These are phyloP conservation scores for Lindbergichthys nudifrons DNA, from an alignment of 2,797 vertebrate genomes.

Conservation along the genomic window DNA sequence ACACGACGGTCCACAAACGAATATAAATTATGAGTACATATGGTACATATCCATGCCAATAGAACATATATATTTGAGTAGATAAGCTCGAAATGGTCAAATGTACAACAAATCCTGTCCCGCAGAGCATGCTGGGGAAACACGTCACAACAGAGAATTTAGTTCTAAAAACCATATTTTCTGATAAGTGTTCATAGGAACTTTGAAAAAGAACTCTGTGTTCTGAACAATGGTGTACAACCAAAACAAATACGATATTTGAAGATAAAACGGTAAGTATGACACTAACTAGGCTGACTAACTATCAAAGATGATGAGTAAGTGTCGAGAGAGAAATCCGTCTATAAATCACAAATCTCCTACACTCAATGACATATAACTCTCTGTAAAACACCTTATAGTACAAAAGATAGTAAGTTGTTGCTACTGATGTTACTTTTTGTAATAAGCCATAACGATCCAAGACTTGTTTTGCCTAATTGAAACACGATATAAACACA, in stretches of 20 bases:
- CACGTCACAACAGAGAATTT: neutral
- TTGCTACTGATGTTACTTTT: neutral
- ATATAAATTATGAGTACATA: rapidly evolving
- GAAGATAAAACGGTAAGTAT: neutral
- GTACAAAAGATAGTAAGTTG: neutral
- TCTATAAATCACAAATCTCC: neutral
- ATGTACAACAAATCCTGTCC: rapidly evolving
- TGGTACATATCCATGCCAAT: rapidly evolving
- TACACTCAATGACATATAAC: neutral
- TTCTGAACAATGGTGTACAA: rapidly evolving
- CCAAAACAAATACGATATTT: neutral
- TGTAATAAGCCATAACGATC: neutral
- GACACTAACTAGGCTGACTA: no score
- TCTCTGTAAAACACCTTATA: neutral
- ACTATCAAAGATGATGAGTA: neutral
- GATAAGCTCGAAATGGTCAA: rapidly evolving
- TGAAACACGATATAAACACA: neutral
- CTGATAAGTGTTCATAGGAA: neutral
- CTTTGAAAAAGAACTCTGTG: rapidly evolving
- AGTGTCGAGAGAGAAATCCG: slow-evolving; percentile 10
- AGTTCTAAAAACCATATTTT: neutral
- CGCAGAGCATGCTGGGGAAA: slow-evolving; percentile 53
- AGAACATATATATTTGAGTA: rapidly evolving
- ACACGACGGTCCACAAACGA: rapidly evolving
- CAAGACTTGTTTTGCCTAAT: neutral